Percentiles rank a stretch among this genome's conserved stretches.
Evolutionary conservation across 2,797 vertebrate species (phyloP).

Genomic region (Pangasius krempfi): DNA sequence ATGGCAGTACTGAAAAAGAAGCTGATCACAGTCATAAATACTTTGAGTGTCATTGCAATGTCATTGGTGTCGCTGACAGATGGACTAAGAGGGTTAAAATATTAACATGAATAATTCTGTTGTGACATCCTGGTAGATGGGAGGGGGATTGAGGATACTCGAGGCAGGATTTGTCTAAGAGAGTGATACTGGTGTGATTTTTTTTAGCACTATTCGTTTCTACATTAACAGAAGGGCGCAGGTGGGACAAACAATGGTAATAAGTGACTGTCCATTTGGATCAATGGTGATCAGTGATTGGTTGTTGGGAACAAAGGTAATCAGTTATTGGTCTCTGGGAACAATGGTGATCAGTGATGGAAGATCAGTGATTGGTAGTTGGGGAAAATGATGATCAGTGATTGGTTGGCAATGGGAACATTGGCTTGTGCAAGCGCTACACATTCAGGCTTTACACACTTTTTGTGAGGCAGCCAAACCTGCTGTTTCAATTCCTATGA

Average conservation of each 20-base stretch:
- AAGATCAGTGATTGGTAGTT: neutral
- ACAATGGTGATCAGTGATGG: neutral
- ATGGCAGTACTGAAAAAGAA: neutral
- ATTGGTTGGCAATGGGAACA: too few species aligned
- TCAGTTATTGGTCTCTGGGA: too few species aligned
- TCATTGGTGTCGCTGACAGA: slow-evolving; percentile 15
- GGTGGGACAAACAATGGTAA: neutral
- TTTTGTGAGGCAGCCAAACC: too few species aligned
- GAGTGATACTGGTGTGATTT: neutral
- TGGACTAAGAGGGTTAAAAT: neutral
- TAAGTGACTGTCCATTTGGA: neutral
- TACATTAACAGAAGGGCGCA: neutral
- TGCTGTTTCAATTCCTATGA: neutral
- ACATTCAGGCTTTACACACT: too few species aligned
- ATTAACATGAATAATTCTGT: slow-evolving; percentile 8
- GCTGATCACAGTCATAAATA: neutral
- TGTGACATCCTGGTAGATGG: neutral
- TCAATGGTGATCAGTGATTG: neutral
- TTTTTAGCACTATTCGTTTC: neutral
- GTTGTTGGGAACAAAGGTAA: neutral
- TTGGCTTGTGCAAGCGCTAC: too few species aligned
- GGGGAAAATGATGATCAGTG: neutral
- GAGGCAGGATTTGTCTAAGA: neutral
- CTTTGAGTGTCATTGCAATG: neutral
- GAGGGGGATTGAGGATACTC: neutral